These are phyloP conservation scores for Chondrilla cf. caribensis DNA, from an alignment of 37 sponge, comb jelly and placozoan species.

Conservation along the genomic window DNA sequence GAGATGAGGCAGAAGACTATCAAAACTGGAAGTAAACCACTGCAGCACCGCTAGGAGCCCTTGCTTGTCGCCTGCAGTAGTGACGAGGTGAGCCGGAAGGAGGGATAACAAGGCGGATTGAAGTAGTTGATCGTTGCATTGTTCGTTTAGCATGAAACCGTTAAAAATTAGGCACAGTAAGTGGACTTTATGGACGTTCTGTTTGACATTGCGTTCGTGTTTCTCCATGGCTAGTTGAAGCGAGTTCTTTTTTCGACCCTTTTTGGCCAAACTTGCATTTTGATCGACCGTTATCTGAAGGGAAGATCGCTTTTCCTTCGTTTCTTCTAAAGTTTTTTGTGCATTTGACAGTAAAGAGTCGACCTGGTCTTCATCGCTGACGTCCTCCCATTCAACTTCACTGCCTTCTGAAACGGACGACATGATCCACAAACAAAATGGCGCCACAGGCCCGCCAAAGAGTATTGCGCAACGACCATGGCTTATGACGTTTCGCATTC, in stretches of 20 bases:
- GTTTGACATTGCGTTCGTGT: constrained; percentile 11
- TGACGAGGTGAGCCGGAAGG: constrained; percentile 4
- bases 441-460: not conserved
- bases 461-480: too few relatives aligned
- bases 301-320: not conserved
- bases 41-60: constrained; percentile 2
- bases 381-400: constrained; percentile 19
- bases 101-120: constrained; percentile 36
- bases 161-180: constrained; percentile 48
- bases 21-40: constrained; percentile 26
- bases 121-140: constrained; percentile 27
- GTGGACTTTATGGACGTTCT: constrained; percentile 47
- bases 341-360: not conserved
- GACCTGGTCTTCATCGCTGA: not conserved
- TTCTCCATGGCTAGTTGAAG: not conserved
- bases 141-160: constrained; percentile 33
- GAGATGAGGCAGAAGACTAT: not conserved
- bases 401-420: not conserved
- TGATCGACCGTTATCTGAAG: constrained; percentile 2
- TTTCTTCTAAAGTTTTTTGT: not conserved
- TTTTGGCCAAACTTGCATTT: not conserved
- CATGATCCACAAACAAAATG: not conserved
- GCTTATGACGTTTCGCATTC: too few relatives aligned
- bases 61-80: not conserved
- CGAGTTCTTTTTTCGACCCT: constrained; percentile 4